Base-by-base conservation (phyloP, 2,797 vertebrate genomes). In the Tapirus indicus region DNA sequence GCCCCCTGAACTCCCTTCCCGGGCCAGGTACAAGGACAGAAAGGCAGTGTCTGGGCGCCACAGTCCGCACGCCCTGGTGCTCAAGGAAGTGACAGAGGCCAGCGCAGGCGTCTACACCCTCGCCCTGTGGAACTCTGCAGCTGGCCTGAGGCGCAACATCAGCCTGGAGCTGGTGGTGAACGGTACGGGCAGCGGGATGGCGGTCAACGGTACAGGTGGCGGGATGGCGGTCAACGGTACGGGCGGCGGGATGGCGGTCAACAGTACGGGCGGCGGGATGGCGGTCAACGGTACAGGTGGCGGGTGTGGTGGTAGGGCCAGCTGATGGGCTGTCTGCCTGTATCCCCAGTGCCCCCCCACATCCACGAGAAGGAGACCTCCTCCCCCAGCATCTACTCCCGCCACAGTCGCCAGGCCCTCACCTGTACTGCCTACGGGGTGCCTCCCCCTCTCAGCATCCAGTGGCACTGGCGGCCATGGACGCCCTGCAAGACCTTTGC, bases 341-440 rank as follows among this genome's bases (percentile, higher is more conserved):
- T 96, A 75, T 87, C 98, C 98, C 89, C 97, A 99, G 99, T 99
- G 95, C 99, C 99, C 74, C 99, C 99, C 0, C 99, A 99, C 98
- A 99, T 99, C 97, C 99, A 99, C 2, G 99, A 99, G 98, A 99
- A 99, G 97, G 99, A 99, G 97, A 99, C 99, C 32, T 99, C 99
- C 29, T 99, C 99, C 9, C 99, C 99, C 0, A 99, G 99, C 97
- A 99, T 99, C 66, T 99, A 99, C 97, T 99, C 99, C 90, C 99
- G 98, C 68, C 99, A 99, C 95, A 99, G 99, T 96, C 99, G 99
- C 74, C 99, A 99, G 98, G 99, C 98, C n/a, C 99, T 99, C 62
- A 99, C 99, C 68, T 99, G 99, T 98, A 99, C 99, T 0, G 99
- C 99, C 90, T 99, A 99, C 0, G 99, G 99, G 49, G 98, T 99